Conservation (phyloP, 2,888 invertebrate genomes). For the Lacanobia oleracea region DNA sequence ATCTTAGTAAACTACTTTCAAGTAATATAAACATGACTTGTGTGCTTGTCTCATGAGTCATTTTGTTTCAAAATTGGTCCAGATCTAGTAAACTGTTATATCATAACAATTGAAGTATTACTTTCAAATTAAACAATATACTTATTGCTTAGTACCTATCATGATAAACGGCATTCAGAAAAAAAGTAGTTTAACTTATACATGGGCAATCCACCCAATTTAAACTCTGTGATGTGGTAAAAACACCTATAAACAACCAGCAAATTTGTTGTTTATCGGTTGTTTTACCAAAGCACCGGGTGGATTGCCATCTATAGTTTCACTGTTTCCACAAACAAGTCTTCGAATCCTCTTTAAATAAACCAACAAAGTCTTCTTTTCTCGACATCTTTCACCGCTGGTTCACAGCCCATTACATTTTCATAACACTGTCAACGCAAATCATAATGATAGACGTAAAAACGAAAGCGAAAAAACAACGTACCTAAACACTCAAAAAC, state of each 20-base stretch:
- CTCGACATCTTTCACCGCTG: neutral
- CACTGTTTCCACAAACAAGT: neutral
- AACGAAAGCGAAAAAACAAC: conserved; percentile 18
- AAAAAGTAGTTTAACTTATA: no score
- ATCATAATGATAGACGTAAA: conserved; percentile 28
- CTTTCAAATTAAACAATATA: no score
- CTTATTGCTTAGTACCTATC: no score
- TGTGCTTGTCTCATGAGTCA: neutral
- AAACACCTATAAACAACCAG: no score
- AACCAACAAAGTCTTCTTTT: conserved; percentile 5
- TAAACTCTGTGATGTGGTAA: no score
- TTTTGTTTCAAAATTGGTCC: no score
- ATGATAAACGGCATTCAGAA: neutral
- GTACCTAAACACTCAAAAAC: conserved; percentile 19
- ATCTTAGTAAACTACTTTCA: neutral
- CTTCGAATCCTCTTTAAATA: conserved; percentile 6
- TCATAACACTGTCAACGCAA: conserved; percentile 29
- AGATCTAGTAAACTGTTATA: no score
- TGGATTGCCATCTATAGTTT: no score
- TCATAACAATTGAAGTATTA: no score
- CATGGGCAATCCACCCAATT: no score
- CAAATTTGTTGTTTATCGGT: no score
- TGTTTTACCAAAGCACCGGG: no score
- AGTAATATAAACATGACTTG: neutral
- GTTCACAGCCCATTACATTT: conserved; percentile 48